Base-by-base conservation (phyloP, 2,113 vertebrate genomes). In the Myrmecobius fasciatus region DNA sequence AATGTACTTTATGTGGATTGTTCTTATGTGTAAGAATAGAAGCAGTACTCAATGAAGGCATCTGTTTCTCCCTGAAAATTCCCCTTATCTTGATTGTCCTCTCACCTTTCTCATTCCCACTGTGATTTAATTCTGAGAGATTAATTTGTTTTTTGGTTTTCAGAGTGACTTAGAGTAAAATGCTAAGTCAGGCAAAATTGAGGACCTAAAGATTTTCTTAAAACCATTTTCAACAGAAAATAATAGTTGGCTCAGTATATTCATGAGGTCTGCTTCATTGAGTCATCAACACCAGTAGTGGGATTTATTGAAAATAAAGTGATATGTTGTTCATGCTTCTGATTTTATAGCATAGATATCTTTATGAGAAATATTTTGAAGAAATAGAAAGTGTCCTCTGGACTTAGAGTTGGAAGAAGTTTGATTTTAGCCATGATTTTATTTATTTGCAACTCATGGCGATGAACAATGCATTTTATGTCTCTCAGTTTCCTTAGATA, bases 71-170 rank as follows among this genome's bases (percentile, higher is more conserved):
- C 25, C 22, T 56, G 49, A 91, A 25, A 95, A 93, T 95, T 91
- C 53, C 52, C 49, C 49, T 94, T 51, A 48, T 43, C 17, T 24
- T 83, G 20, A 83, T 83, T 22, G 20, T 83, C 22, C 67, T 83
- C 67, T 83, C 22, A 92, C 91, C 24, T 91, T 25, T 96, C 0
- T 94, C 52, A 93, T 89, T 88, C 89, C 54, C 88, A 91, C 25
- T 90, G 24, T 67, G 56, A 17, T 54, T 83, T 43, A 90, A 43
- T 94, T 96, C 91, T 92, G 88, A 91, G 90, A 96, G 54, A 95
- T 95, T 95, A 91, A 93, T 95, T 92, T 52, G n/a, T 95, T 94
- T 95, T 52, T 46, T 96, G 47, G 93, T 97, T 91, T 54, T 94
- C 92, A 95, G 36, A 89, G 1, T 54, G 20, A 89, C 91, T 95